phyloP scores from a whole-genome alignment of 2,888 invertebrate species.

The Cantharis rufa region DNA sequence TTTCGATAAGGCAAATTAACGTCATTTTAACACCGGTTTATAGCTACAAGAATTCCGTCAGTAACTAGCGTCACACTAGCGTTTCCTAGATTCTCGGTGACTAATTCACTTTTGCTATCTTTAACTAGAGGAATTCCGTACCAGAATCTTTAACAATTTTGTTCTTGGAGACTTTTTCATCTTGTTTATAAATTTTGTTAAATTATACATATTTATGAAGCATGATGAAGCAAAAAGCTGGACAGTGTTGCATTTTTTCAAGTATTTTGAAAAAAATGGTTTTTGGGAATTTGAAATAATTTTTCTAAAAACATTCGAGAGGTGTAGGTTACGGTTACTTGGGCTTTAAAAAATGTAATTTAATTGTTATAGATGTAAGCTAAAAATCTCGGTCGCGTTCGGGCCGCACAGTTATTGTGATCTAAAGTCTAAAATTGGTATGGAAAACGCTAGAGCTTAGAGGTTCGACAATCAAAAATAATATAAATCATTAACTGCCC shows the following conservation, averaged over 20 bases:
- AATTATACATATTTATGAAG: background rate
- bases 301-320: too few relatives aligned
- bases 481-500: too few relatives aligned
- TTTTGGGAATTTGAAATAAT: background rate
- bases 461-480: too few relatives aligned
- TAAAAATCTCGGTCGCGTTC: too few relatives aligned
- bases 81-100: conserved; percentile 16
- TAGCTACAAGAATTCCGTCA: conserved; percentile 18
- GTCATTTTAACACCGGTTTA: conserved; percentile 5
- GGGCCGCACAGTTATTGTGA: too few relatives aligned
- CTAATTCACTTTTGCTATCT: conserved; percentile 28
- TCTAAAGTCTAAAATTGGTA: too few relatives aligned
- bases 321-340: too few relatives aligned
- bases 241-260: background rate
- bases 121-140: conserved; percentile 7
- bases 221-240: background rate
- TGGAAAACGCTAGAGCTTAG: too few relatives aligned
- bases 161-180: background rate
- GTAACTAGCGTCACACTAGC: conserved; percentile 22
- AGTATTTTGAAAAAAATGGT: background rate
- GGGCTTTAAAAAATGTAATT: too few relatives aligned
- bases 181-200: background rate
- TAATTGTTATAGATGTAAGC: too few relatives aligned
- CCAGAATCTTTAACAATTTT: background rate
- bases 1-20: background rate